These are phyloP conservation scores for Pimpla rufipes DNA, from an alignment of 2,888 invertebrate genomes.

Conservation along the genomic window DNA sequence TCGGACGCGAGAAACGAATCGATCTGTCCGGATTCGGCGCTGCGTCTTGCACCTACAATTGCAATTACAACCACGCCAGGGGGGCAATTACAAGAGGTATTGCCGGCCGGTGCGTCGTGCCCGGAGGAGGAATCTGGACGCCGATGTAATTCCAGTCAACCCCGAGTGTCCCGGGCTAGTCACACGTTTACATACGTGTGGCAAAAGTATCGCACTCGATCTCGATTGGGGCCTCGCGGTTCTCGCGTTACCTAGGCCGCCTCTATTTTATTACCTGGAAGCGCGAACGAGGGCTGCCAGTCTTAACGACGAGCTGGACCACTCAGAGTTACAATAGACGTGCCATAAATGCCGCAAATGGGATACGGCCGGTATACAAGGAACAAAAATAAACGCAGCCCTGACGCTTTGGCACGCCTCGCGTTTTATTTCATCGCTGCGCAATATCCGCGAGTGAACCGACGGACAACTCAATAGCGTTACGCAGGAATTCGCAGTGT, in stretches of 20 bases:
- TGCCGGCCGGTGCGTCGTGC: neutral
- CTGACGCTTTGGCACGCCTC: conserved; percentile 8
- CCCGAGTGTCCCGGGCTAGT: neutral
- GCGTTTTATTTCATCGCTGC: conserved; percentile 47
- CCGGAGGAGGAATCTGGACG: neutral
- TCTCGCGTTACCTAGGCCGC: neutral
- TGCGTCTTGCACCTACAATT: neutral
- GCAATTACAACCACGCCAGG: too few relatives aligned
- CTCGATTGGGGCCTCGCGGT: neutral
- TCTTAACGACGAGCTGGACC: conserved; percentile 6
- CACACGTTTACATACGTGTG: neutral
- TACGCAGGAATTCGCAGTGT: too few relatives aligned
- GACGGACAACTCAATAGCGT: conserved; percentile 36
- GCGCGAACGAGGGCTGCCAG: conserved; percentile 11
- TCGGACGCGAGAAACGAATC: neutral
- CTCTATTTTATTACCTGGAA: conserved; percentile 35
- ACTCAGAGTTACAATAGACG: conserved; percentile 1
- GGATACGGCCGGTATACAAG: too few relatives aligned
- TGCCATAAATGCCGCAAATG: too few relatives aligned
- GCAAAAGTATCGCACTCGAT: conserved; percentile 16
- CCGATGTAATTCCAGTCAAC: conserved; percentile 24
- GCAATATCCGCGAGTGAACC: conserved; percentile 8
- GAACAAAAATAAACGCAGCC: too few relatives aligned
- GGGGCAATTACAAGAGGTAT: neutral
- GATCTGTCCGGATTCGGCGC: neutral